phyloP scores from a whole-genome alignment of 2,113 vertebrate genomes.

The Cnemophilus loriae region DNA sequence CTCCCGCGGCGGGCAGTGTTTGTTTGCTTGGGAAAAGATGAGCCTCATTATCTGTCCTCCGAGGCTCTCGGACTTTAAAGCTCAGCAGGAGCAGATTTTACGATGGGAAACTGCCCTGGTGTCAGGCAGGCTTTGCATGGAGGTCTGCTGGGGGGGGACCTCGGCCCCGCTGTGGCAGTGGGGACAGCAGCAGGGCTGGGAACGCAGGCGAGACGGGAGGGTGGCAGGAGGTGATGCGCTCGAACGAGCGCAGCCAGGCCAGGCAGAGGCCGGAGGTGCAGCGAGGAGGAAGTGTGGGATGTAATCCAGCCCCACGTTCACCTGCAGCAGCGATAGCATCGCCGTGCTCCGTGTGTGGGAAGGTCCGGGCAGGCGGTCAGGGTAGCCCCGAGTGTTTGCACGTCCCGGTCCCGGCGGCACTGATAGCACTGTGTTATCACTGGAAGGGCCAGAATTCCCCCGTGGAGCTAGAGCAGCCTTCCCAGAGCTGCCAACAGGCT shows the following conservation, averaged over 20 bases:
- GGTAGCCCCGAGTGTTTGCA: not conserved
- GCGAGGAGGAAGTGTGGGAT: not conserved
- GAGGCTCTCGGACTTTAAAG: not conserved
- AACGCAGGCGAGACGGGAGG: not conserved
- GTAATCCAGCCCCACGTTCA: not conserved
- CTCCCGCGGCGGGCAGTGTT: not conserved
- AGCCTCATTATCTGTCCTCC: slow-evolving; percentile 19
- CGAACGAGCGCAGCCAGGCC: not conserved
- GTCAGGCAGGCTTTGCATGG: not conserved
- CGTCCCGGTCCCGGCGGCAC: not conserved
- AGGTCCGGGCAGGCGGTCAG: rapidly evolving
- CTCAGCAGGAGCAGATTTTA: slow-evolving; percentile 22
- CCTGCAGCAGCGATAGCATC: not conserved
- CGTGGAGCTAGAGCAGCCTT: not conserved
- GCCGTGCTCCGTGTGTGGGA: not conserved
- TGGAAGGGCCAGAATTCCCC: not conserved
- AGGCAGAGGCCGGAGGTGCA: not conserved
- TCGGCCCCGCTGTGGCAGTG: rapidly evolving
- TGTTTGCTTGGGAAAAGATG: slow-evolving; percentile 53
- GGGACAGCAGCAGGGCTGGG: not conserved
- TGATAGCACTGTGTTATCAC: no score
- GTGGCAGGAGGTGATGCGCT: not conserved
- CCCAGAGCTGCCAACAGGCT: not conserved
- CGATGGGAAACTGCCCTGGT: slow-evolving; percentile 35
- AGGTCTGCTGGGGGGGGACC: not conserved